phyloP scores from a whole-genome alignment of 2,888 invertebrate species.

The Drosophila niveifrons region DNA sequence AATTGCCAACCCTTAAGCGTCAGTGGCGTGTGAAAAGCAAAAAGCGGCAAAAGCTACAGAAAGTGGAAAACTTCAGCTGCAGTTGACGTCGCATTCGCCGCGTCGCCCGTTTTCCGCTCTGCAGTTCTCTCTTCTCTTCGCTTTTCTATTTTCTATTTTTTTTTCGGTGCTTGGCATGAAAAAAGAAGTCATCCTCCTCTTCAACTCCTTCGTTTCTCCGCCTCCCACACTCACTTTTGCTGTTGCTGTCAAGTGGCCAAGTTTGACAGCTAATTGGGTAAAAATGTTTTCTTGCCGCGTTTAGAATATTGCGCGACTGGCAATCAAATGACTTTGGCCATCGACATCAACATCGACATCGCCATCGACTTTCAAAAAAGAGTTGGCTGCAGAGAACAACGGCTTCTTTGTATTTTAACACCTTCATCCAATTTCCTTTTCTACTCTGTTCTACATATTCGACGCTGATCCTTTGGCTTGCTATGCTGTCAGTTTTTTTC shows the following conservation, averaged over 20 bases:
- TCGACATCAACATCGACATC: slow-evolving; percentile 23
- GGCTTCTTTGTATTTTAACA: slow-evolving; percentile 82
- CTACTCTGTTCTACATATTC: slow-evolving; percentile 56
- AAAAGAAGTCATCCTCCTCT: not conserved
- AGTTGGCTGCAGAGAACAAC: slow-evolving; percentile 26
- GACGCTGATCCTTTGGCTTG: slow-evolving; percentile 63
- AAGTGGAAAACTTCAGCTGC: slow-evolving; percentile 40
- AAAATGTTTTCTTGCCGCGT: slow-evolving; percentile 59
- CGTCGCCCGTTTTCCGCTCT: slow-evolving; percentile 4
- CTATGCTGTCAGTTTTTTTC: slow-evolving; percentile 62
- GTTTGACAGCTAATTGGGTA: slow-evolving; percentile 69
- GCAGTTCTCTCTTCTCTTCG: slow-evolving; percentile 14
- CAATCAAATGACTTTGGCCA: slow-evolving; percentile 7
- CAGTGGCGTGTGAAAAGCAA: slow-evolving; percentile 47
- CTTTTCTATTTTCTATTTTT: not conserved
- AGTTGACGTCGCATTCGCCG: slow-evolving; percentile 21
- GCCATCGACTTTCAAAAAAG: not conserved
- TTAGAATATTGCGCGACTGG: slow-evolving; percentile 3
- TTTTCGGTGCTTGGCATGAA: slow-evolving; percentile 32
- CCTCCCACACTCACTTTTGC: not conserved
- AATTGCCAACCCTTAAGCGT: slow-evolving; percentile 64
- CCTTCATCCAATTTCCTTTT: slow-evolving; percentile 83
- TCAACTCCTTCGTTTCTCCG: not conserved
- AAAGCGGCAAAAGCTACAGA: slow-evolving; percentile 25
- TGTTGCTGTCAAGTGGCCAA: slow-evolving; percentile 51